A percentile compares a stretch with the other conserved stretches of the same genome.
Conservation (phyloP, 1,140 invertebrate genomes). For the Rhynchophorus ferrugineus region DNA sequence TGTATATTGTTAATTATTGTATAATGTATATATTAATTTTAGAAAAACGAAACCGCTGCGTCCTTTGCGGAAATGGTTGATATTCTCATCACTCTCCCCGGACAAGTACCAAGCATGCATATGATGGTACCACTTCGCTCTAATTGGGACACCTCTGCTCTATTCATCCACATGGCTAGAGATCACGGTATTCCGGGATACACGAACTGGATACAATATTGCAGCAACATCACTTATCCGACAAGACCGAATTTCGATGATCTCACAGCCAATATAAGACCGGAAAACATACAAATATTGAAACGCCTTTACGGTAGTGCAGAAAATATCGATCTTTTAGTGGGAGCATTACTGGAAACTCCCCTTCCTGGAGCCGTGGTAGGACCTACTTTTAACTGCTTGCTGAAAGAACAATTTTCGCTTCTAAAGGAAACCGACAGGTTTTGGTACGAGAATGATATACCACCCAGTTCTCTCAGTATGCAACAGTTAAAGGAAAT, state of each 20-base stretch:
- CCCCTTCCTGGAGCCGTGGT: conserved; percentile 71
- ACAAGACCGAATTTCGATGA: conserved; percentile 49
- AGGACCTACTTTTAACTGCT: conserved; percentile 80
- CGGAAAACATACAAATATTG: conserved; percentile 50
- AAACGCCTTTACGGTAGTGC: conserved; percentile 61
- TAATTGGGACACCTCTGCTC: conserved; percentile 47
- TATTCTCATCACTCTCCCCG: conserved; percentile 45
- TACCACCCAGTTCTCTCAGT: conserved; percentile 79
- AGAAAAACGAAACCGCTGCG: conserved; percentile 40
- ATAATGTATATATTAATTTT: too few relatives aligned
- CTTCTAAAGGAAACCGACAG: conserved; percentile 74
- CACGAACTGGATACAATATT: conserved; percentile 63
- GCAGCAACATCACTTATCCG: conserved; percentile 44
- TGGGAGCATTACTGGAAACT: conserved; percentile 77
- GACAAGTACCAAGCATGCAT: conserved; percentile 44
- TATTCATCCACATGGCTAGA: conserved; percentile 60
- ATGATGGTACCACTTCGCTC: conserved; percentile 34
- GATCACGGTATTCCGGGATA: conserved; percentile 91
- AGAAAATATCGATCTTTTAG: conserved; percentile 79
- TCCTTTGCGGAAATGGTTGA: conserved; percentile 40
- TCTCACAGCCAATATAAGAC: conserved; percentile 55
- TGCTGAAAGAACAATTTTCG: conserved; percentile 72
- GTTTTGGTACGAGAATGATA: conserved; percentile 95
- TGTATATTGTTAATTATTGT: too few relatives aligned
- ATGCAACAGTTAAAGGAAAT: conserved; percentile 80